Evolutionary conservation across 2,888 invertebrate species (phyloP).

Genomic region (Villa cingulata): DNA sequence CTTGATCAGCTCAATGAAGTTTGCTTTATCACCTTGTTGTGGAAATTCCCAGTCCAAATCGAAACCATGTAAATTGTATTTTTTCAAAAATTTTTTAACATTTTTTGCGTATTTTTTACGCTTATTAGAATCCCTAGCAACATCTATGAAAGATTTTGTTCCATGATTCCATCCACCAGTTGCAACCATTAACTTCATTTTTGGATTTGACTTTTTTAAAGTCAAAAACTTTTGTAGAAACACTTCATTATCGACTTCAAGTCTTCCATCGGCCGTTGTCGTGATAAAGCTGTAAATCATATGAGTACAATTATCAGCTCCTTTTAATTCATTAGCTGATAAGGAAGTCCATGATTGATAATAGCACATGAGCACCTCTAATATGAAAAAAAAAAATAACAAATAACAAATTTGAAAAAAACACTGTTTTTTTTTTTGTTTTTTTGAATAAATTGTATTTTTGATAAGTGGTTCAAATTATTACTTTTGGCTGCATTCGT

Average conservation of each 20-base stretch:
- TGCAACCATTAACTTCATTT: slow-evolving; percentile 37
- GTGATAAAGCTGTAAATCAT: slow-evolving; percentile 50
- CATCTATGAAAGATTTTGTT: slow-evolving; percentile 35
- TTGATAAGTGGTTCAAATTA: no score
- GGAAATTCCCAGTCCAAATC: slow-evolving; percentile 54
- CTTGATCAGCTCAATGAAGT: slow-evolving; percentile 5
- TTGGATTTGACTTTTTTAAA: slow-evolving; percentile 33
- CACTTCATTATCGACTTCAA: slow-evolving; percentile 33
- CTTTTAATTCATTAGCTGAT: slow-evolving; percentile 45
- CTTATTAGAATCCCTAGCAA: slow-evolving; percentile 17
- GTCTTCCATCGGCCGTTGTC: slow-evolving; percentile 38
- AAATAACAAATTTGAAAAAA: neutral
- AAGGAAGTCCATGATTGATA: slow-evolving; percentile 57
- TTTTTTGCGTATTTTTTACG: slow-evolving; percentile 35
- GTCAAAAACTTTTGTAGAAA: slow-evolving; percentile 33
- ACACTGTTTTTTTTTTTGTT: no score
- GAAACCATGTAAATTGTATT: slow-evolving; percentile 45
- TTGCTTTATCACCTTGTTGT: slow-evolving; percentile 28
- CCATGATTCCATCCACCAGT: slow-evolving; percentile 47
- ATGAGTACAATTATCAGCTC: slow-evolving; percentile 48
- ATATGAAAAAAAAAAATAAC: neutral
- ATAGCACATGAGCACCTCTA: slow-evolving; percentile 51
- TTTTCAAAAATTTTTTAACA: slow-evolving; percentile 36
- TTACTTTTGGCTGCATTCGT: no score
- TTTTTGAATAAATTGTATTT: no score